These are phyloP conservation scores for Gonatopus flavifemur DNA, from an alignment of 1,140 invertebrate species.

Conservation along the genomic window DNA sequence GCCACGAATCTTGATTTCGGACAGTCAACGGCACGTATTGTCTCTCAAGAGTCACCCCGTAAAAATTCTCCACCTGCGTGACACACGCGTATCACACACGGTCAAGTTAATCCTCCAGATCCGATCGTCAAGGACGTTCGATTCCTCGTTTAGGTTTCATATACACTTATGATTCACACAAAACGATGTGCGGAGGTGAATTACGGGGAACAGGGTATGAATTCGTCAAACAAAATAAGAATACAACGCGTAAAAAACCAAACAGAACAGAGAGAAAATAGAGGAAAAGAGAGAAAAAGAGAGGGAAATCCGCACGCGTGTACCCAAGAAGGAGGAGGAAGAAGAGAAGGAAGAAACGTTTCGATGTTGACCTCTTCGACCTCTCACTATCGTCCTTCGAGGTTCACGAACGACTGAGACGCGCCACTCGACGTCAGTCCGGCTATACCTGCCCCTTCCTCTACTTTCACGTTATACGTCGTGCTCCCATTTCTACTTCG, in stretches of 20 bases:
- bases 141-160: no score
- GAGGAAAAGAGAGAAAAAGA: slow-evolving; percentile 14
- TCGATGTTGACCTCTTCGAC: slow-evolving; percentile 50
- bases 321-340: slow-evolving; percentile 2
- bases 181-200: no score
- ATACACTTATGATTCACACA: no score
- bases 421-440: slow-evolving; percentile 43
- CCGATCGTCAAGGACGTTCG: neutral
- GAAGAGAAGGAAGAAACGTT: slow-evolving; percentile 7
- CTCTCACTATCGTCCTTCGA: slow-evolving; percentile 59
- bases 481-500: slow-evolving; percentile 53
- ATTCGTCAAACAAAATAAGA: no score
- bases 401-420: slow-evolving; percentile 58
- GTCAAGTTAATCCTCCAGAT: no score
- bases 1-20: no score
- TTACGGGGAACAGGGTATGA: no score
- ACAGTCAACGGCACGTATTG: no score
- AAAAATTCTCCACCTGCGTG: no score
- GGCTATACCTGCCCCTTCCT: slow-evolving; percentile 58
- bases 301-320: slow-evolving; percentile 5
- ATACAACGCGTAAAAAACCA: no score
- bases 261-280: slow-evolving; percentile 23
- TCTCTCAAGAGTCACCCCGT: no score
- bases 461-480: slow-evolving; percentile 54
- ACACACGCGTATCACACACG: no score